phyloP scores from a whole-genome alignment of 2,113 vertebrate genomes.

The Agelaius tricolor region DNA sequence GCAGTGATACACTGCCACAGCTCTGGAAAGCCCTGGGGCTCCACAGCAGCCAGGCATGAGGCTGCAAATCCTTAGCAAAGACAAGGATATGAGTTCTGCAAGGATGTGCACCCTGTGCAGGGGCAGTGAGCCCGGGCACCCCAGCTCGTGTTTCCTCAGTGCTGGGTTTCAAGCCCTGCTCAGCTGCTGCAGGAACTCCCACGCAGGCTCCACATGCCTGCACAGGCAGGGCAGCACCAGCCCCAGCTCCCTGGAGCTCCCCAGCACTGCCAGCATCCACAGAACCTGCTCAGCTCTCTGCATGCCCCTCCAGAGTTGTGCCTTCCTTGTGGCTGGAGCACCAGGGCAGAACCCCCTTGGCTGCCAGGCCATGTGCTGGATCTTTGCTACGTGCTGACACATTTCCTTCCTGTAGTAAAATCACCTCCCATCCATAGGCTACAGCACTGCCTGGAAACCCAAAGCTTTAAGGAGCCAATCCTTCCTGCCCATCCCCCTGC shows the following conservation, averaged over 20 bases:
- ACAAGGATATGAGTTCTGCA: fast-evolving
- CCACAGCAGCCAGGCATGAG: not conserved
- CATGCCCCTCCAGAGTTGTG: not conserved
- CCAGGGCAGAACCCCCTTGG: not conserved
- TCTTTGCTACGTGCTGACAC: not conserved
- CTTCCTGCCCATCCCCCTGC: not conserved
- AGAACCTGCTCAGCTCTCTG: not conserved
- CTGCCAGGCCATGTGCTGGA: not conserved
- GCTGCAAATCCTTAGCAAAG: not conserved
- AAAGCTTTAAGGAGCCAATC: not conserved
- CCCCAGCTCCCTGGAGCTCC: not conserved
- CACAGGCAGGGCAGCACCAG: not conserved
- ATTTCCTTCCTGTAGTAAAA: constrained; percentile 17
- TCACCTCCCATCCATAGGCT: not conserved
- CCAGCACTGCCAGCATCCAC: not conserved
- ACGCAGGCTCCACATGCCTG: not conserved
- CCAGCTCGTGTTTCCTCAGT: fast-evolving
- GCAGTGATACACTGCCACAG: not conserved
- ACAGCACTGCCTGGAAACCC: not conserved
- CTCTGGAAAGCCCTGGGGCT: not conserved
- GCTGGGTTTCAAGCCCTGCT: not conserved
- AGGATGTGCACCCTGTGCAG: not conserved
- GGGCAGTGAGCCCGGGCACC: not conserved
- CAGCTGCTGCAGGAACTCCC: not conserved
- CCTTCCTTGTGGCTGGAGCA: not conserved